Conservation (phyloP, 2,113 vertebrate species). For the Puntigrus tetrazona region DNA sequence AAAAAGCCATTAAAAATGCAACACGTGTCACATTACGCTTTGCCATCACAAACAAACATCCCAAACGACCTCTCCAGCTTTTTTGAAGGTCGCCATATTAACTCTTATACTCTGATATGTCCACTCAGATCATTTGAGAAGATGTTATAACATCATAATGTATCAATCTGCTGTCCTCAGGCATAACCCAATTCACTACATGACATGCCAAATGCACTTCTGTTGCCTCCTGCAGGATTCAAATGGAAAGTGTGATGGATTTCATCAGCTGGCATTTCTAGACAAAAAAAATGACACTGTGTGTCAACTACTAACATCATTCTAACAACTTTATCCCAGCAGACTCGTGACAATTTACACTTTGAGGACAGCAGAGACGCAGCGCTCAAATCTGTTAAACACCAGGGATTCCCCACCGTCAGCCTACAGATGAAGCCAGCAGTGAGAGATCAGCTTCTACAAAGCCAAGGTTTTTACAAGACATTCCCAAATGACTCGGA, state of each 20-base stretch:
- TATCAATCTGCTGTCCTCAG: not conserved
- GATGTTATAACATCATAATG: not conserved
- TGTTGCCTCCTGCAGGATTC: not conserved
- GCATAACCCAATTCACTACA: not conserved
- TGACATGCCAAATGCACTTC: not conserved
- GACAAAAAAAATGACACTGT: not conserved
- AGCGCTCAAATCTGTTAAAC: not conserved
- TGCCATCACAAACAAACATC: constrained; percentile 4
- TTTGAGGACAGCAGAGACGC: not conserved
- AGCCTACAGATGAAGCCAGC: not conserved
- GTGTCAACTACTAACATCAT: constrained; percentile 6
- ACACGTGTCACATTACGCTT: constrained; percentile 14
- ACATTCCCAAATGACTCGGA: not conserved
- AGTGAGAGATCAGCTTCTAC: not conserved
- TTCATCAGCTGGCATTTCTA: not conserved
- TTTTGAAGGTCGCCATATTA: not conserved
- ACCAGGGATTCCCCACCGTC: not conserved
- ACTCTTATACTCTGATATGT: not conserved
- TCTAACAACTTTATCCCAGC: constrained; percentile 20
- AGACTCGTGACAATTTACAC: constrained; percentile 12
- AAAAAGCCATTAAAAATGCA: constrained; percentile 25
- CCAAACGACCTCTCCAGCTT: not conserved
- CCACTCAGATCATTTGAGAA: not conserved
- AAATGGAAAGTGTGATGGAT: not conserved
- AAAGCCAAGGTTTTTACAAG: not conserved